A percentile compares a stretch with the other conserved stretches of the same genome.
Evolutionary conservation across 1,140 invertebrate species (phyloP).

Genomic region (Hylaeus volcanicus): DNA sequence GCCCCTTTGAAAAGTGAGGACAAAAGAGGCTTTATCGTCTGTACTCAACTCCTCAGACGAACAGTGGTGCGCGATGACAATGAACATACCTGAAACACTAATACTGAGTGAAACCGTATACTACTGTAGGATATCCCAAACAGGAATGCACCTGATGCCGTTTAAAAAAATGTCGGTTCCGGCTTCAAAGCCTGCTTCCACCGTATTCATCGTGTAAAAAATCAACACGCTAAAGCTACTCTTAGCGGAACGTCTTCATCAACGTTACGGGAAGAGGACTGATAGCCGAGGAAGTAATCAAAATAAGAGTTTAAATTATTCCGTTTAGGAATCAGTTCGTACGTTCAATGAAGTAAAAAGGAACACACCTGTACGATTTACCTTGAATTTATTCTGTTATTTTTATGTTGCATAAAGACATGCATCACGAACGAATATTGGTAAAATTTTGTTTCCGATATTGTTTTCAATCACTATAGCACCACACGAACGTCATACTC

Average conservation of each 20-base stretch:
- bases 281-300: too few relatives aligned
- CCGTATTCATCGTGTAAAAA: conserved; percentile 11
- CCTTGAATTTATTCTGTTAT: too few relatives aligned
- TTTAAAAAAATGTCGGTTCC: conserved; percentile 16
- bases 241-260: background rate
- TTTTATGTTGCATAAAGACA: too few relatives aligned
- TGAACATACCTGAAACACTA: conserved; percentile 40
- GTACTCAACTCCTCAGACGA: conserved; percentile 34
- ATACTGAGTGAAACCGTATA: conserved; percentile 34
- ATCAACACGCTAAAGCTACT: background rate
- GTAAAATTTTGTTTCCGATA: too few relatives aligned
- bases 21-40: conserved; percentile 13
- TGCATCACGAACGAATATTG: too few relatives aligned
- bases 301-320: too few relatives aligned
- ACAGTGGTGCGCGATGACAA: conserved; percentile 31
- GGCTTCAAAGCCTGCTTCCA: conserved; percentile 12
- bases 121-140: conserved; percentile 39
- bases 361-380: too few relatives aligned
- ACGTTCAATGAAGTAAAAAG: too few relatives aligned
- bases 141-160: conserved; percentile 47
- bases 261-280: background rate
- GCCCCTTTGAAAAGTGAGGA: conserved; percentile 7
- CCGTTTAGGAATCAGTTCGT: too few relatives aligned
- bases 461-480: too few relatives aligned
- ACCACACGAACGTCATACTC: too few relatives aligned